Evolutionary conservation across 2,797 vertebrate genomes (phyloP), one percentile per base, ranked within the genome.

Genomic region (Knipowitschia caucasica): DNA sequence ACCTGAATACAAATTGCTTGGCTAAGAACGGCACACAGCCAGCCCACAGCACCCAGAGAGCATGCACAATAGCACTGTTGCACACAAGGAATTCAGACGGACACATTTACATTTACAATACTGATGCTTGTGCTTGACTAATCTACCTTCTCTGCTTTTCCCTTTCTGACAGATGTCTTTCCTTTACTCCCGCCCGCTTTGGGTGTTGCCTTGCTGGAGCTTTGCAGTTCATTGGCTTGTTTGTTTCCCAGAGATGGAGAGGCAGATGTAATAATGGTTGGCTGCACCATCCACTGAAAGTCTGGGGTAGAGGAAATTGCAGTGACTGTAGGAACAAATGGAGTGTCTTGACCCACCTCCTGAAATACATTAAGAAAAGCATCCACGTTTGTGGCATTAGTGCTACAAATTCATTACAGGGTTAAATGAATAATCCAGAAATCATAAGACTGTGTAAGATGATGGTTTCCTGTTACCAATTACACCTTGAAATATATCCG

Each of bases 241-340:
- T 84, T 84, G 79, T 91, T 90, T 65, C 86, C 88, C 83, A 89
- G 92, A 68, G 93, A 95, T 20, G 91, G 91, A 56, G 93, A 92
- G 78, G 91, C 90, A 56, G 94, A 93, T 66, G 93, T 93, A 70
- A 95, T 92, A 53, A 93, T 85, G 29, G 94, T 90, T 66, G 94
- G 94, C 85, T 96, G 94, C 78, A 96, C 94, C 89, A 96, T 92
- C 94, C 94, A 96, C 86, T 95, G 94, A 80, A 96, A 90, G 88
- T 96, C 93, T 39, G 92, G 92, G 73, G 92, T 95, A 59, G 92
- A 93, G 55, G 93, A 94, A 81, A 96, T 94, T 57, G 94, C 94
- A 20, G 94, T 96, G 79, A 96, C 92, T 30, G 93, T 98, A 40
- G 96, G 95, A 64, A 96, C 91, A 81, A 98, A 98, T 57, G 81